Base-by-base conservation (phyloP, 2,797 vertebrate species). In the Enoplosus armatus region DNA sequence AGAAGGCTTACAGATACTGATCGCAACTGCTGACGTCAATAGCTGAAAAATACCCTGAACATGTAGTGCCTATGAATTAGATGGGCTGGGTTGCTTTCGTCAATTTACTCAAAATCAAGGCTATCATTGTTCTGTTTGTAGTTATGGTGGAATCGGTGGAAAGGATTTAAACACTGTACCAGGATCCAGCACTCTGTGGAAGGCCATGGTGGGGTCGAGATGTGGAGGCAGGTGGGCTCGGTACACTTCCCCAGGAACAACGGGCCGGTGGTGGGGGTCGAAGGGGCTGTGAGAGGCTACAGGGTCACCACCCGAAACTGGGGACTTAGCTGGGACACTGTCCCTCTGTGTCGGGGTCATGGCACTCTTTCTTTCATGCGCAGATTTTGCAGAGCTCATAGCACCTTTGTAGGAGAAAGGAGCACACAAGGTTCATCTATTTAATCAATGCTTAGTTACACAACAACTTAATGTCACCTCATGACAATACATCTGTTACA, bases 321-420 rank as follows among this genome's bases (percentile, higher is more conserved):
- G 98, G 24, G 98, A 99, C 93, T 99, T 99, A 24, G 98, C 95
- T 3, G 98, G 92, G 76, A 98, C 90, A 20, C 92, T 97, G 65
- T 99, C 98, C 77, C 98, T 96, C 89, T 97, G 98, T 4, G 97
- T 98, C 0, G 98, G 97, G 14, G 98, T 99, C 87, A 99, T 95
- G 8, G 96, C 92, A 47, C 95, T 97, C 92, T 99, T 99, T 90
- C 98, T 96, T 85, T 99, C 98, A 2, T 98, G 98, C 76, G 95
- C 85, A 79, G 97, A 91, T 89, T 99, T 99, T 41, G 96, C 95
- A 82, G 97, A 95, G 80, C 95, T 94, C 81, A 97, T 92, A 31
- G 91, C 95, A 90, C 95, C 97, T 98, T 60, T 8, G 37, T 5
- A 53, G 48, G 29, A 67, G 10, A 82, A 11, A 82, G 4, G 18